A percentile compares a stretch with the other conserved stretches of the same genome.
Conservation (phyloP, 2,888 invertebrate species). For the Zelleria hepariella region DNA sequence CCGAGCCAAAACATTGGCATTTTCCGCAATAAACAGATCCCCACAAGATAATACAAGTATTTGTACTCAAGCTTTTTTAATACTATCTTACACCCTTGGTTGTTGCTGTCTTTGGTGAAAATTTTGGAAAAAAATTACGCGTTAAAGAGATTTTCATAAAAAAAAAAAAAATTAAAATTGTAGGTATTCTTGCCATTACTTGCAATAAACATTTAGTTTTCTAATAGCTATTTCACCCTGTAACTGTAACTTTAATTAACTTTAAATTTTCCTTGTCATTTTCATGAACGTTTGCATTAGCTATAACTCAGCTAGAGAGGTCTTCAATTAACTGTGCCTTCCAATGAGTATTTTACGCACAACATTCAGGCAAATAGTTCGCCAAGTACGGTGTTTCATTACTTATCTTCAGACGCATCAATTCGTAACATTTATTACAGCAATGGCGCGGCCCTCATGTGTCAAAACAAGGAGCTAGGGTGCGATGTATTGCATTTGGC, state of each 20-base stretch:
- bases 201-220: too few species aligned
- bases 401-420: slow-evolving; percentile 70
- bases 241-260: too few species aligned
- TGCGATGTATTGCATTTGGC: slow-evolving; percentile 66
- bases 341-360: too few species aligned
- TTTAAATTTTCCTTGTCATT: too few species aligned
- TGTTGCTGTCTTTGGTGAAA: neutral
- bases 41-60: slow-evolving; percentile 64
- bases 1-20: slow-evolving; percentile 63
- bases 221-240: too few species aligned
- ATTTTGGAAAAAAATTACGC: neutral
- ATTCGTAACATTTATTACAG: slow-evolving; percentile 68
- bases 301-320: too few species aligned
- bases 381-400: slow-evolving; percentile 33
- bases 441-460: neutral
- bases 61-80: slow-evolving; percentile 54
- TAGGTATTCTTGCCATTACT: too few species aligned
- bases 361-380: neutral
- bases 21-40: slow-evolving; percentile 41
- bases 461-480: slow-evolving; percentile 67
- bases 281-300: too few species aligned
- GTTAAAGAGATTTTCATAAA: too few species aligned
- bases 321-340: too few species aligned
- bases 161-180: too few species aligned
- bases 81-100: neutral